These are phyloP conservation scores for Erynnis tages DNA, from an alignment of 2,888 invertebrate genomes.

Conservation along the genomic window DNA sequence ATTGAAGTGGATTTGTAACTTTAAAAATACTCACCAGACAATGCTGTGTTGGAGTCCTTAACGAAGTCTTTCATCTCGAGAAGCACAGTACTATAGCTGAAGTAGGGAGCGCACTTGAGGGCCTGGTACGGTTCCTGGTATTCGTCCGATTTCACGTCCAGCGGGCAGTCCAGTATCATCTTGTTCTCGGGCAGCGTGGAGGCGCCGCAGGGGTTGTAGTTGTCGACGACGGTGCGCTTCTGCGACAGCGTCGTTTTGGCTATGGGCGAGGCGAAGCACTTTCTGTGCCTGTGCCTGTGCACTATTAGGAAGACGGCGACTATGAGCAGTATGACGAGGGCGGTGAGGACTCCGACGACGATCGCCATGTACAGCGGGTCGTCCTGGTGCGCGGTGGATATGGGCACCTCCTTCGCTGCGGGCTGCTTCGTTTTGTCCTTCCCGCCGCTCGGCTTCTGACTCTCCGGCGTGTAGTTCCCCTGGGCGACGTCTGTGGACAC, in stretches of 20 bases:
- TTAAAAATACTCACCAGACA: slow-evolving; percentile 65
- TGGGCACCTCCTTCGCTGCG: slow-evolving; percentile 81
- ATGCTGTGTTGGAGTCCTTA: slow-evolving; percentile 66
- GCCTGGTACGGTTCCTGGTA: slow-evolving; percentile 92
- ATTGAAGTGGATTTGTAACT: too few relatives aligned
- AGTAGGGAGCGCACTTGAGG: slow-evolving; percentile 87
- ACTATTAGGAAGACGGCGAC: slow-evolving; percentile 88
- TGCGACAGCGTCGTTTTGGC: slow-evolving; percentile 71
- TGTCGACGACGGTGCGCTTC: slow-evolving; percentile 74
- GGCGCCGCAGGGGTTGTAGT: slow-evolving; percentile 77
- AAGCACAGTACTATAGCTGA: slow-evolving; percentile 88
- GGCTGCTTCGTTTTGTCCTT: slow-evolving; percentile 74
- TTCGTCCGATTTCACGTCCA: slow-evolving; percentile 85
- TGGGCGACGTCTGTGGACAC: slow-evolving; percentile 85
- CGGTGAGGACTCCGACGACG: slow-evolving; percentile 88
- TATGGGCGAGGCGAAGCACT: slow-evolving; percentile 87
- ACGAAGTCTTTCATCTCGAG: slow-evolving; percentile 88
- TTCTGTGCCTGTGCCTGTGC: slow-evolving; percentile 86
- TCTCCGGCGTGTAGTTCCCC: slow-evolving; percentile 88
- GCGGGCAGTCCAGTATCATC: slow-evolving; percentile 79
- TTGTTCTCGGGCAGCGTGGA: slow-evolving; percentile 79
- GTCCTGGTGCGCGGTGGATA: slow-evolving; percentile 85
- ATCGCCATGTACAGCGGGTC: slow-evolving; percentile 89
- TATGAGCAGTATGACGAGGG: slow-evolving; percentile 86
- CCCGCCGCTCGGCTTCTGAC: slow-evolving; percentile 76